Conservation (phyloP, 2,113 vertebrate genomes). For the Alces alces region DNA sequence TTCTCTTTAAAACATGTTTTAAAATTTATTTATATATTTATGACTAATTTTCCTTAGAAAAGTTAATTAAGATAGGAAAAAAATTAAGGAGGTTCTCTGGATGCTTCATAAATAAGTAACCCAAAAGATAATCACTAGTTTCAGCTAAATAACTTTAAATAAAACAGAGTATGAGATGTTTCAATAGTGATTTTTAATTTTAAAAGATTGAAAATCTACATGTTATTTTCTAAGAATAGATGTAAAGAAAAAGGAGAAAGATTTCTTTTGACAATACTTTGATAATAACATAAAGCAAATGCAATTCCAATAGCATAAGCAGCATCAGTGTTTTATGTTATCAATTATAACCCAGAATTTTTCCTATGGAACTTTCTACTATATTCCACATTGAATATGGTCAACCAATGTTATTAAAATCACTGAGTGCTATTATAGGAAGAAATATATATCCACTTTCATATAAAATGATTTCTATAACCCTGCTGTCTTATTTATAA, state of each 20-base stretch:
- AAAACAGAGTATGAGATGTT: neutral
- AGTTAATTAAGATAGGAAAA: neutral
- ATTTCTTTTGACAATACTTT: neutral
- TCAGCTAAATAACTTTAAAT: neutral
- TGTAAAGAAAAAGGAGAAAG: neutral
- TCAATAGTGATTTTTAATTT: neutral
- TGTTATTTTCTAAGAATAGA: neutral
- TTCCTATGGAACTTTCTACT: neutral
- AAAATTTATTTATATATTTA: neutral
- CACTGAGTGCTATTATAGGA: neutral
- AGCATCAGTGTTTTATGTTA: neutral
- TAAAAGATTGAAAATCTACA: neutral
- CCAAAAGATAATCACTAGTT: neutral
- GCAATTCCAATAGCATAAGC: neutral
- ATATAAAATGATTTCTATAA: slow-evolving; percentile 44
- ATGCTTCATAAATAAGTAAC: neutral
- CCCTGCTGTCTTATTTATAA: slow-evolving; percentile 47
- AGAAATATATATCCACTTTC: slow-evolving; percentile 28
- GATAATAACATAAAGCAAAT: slow-evolving; percentile 1
- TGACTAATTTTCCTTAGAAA: slow-evolving; percentile 23
- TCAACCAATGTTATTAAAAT: slow-evolving; percentile 30
- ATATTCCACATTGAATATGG: neutral
- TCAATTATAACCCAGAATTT: neutral
- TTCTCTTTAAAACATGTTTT: neutral
- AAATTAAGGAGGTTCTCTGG: neutral